Evolutionary conservation across 1,140 invertebrate genomes (phyloP).

Genomic region (Subanguina moxae): DNA sequence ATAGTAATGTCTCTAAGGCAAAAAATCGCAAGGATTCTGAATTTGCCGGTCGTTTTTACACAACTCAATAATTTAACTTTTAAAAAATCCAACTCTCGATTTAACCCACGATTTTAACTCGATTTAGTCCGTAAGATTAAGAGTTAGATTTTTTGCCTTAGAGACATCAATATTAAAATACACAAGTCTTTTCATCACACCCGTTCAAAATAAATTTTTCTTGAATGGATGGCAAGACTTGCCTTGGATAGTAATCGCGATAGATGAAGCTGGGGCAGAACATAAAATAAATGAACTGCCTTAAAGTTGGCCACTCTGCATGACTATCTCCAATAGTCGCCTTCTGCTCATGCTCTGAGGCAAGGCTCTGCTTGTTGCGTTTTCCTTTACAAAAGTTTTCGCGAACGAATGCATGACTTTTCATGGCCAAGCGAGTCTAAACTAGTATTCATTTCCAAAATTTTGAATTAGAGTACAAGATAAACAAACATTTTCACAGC

Average conservation of each 20-base stretch:
- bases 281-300: conserved; percentile 54
- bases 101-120: no score
- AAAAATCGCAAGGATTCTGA: no score
- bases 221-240: background rate
- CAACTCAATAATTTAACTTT: no score
- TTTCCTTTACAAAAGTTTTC: conserved; percentile 47
- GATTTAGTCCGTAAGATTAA: no score
- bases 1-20: no score
- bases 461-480: background rate
- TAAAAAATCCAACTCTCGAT: no score
- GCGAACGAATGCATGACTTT: conserved; percentile 55
- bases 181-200: background rate
- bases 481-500: conserved; percentile 57
- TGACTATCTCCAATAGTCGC: background rate
- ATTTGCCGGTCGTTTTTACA: no score
- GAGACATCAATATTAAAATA: no score
- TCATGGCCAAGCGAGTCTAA: conserved; percentile 58
- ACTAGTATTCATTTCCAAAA: background rate
- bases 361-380: conserved; percentile 26
- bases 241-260: conserved; percentile 47
- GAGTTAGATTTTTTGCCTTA: no score
- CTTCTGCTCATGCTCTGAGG: conserved; percentile 10
- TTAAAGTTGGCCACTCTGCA: conserved; percentile 35
- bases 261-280: conserved; percentile 58
- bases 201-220: background rate